These are phyloP conservation scores for Mastomys natalensis DNA, from an alignment of 2,113 vertebrate genomes.

Conservation along the genomic window DNA sequence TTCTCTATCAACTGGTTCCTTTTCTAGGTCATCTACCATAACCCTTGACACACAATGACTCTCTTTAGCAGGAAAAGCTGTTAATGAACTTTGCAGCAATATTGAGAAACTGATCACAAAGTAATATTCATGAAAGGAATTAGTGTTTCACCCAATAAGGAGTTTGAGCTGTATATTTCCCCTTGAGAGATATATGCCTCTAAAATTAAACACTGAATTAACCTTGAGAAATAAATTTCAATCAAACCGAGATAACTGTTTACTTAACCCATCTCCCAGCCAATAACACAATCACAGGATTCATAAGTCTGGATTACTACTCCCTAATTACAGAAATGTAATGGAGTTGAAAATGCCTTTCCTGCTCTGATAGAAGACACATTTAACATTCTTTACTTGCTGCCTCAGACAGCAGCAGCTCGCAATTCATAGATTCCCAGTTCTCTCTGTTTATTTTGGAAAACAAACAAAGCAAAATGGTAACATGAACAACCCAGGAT, in stretches of 20 bases:
- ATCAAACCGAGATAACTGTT: constrained; percentile 50
- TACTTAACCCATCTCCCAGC: constrained; percentile 49
- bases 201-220: constrained; percentile 73
- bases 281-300: constrained; percentile 62
- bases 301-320: constrained; percentile 25
- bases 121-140: constrained; percentile 1
- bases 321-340: constrained; percentile 64
- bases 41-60: not conserved
- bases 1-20: not conserved
- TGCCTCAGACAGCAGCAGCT: not conserved
- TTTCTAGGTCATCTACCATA: constrained; percentile 19
- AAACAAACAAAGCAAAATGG: not conserved
- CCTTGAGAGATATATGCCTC: constrained; percentile 18
- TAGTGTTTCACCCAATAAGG: constrained; percentile 52
- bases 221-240: constrained; percentile 64
- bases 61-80: not conserved
- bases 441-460: constrained; percentile 30
- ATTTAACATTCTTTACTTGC: constrained; percentile 47
- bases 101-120: constrained; percentile 1
- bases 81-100: constrained; percentile 28
- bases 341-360: constrained; percentile 53
- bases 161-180: constrained; percentile 6
- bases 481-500: not conserved
- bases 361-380: constrained; percentile 33
- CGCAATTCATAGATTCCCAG: not conserved